Conservation (phyloP, 2,797 vertebrate genomes). For the Anguilla obscura region DNA sequence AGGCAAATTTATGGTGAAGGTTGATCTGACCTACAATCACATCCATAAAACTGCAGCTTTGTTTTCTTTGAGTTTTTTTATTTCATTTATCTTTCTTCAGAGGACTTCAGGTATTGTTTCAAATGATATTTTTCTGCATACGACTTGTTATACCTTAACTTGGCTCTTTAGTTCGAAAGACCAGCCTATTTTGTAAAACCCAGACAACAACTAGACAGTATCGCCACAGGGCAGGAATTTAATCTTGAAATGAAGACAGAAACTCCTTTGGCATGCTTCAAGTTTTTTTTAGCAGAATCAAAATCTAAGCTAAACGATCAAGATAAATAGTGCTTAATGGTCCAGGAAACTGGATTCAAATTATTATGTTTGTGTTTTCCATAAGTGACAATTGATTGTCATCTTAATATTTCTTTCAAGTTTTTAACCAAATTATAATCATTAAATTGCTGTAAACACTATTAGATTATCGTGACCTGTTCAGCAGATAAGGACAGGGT, state of each 20-base stretch:
- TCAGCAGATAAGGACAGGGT: too few species aligned
- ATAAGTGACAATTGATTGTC: too few species aligned
- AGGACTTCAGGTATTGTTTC: background rate
- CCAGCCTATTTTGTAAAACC: background rate
- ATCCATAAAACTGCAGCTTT: background rate
- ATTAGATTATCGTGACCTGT: too few species aligned
- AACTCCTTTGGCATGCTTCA: background rate
- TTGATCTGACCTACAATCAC: background rate
- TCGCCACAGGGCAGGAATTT: background rate
- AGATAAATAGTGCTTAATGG: background rate
- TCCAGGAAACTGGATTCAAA: too few species aligned
- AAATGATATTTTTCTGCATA: background rate
- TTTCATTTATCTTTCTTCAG: background rate
- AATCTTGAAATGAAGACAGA: background rate
- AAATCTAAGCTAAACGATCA: background rate
- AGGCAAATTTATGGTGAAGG: background rate
- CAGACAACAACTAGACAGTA: background rate
- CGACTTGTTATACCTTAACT: background rate
- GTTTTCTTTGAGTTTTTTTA: background rate
- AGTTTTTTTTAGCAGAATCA: background rate
- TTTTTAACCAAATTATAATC: too few species aligned
- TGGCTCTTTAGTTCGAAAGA: background rate
- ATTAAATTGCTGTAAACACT: too few species aligned
- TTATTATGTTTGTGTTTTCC: too few species aligned
- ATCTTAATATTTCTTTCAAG: too few species aligned